Evolutionary conservation across 2,113 vertebrate genomes (phyloP).

Genomic region (Myanophis thanlyinensis): DNA sequence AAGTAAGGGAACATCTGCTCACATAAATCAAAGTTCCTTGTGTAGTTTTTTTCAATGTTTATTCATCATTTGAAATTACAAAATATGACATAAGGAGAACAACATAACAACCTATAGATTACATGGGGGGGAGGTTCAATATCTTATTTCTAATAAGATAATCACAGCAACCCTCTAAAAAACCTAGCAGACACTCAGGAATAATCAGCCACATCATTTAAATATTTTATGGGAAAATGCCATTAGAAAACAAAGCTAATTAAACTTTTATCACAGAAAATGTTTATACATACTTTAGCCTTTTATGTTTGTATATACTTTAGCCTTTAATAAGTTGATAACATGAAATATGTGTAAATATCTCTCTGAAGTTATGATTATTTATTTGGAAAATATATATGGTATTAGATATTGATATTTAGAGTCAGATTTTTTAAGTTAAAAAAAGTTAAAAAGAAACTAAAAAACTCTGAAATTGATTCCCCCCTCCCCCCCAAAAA

Average conservation of each 20-base stretch:
- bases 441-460: neutral
- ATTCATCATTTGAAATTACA: conserved; percentile 58
- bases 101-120: neutral
- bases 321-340: conserved; percentile 55
- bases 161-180: neutral
- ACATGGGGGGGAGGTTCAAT: neutral
- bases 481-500: no score
- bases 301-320: conserved; percentile 46
- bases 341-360: conserved; percentile 54
- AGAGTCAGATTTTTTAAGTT: no score
- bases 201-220: conserved; percentile 41
- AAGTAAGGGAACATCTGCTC: conserved; percentile 71
- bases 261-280: conserved; percentile 53
- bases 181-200: neutral
- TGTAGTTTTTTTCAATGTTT: conserved; percentile 55
- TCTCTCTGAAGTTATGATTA: conserved; percentile 1
- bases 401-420: no score
- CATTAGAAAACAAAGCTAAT: conserved; percentile 22
- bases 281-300: conserved; percentile 53
- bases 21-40: conserved; percentile 62
- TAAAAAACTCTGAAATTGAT: neutral
- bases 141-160: neutral
- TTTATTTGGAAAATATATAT: neutral
- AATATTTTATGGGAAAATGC: neutral
- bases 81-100: conserved; percentile 44